A percentile compares a stretch with the other conserved stretches of the same genome.
Evolutionary conservation across 2,113 vertebrate species (phyloP).

Genomic region (Daubentonia madagascariensis): DNA sequence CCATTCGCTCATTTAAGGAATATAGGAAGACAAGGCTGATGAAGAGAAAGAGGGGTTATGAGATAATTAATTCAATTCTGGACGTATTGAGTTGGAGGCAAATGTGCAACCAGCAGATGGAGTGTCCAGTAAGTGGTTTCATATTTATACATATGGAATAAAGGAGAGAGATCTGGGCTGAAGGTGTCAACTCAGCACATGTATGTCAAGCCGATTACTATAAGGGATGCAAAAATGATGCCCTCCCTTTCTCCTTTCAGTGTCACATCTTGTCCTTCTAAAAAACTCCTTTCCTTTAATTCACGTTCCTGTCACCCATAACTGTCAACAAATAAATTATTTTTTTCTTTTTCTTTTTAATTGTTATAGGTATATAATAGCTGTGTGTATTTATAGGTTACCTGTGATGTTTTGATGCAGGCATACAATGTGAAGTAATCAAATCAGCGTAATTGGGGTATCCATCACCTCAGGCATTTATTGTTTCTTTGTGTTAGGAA

Average conservation of each 20-base stretch:
- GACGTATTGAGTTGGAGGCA: background rate
- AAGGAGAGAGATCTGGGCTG: background rate
- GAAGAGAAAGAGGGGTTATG: background rate
- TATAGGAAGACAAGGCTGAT: background rate
- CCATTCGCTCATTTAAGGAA: background rate
- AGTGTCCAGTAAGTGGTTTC: background rate
- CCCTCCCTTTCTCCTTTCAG: background rate
- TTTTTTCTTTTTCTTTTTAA: too few relatives aligned
- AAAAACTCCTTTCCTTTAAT: background rate
- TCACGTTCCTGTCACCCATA: background rate
- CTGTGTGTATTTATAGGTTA: too few relatives aligned
- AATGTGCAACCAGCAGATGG: background rate
- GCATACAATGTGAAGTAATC: too few relatives aligned
- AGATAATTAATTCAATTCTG: background rate
- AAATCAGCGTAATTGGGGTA: too few relatives aligned
- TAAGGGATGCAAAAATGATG: background rate
- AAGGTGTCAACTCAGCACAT: background rate
- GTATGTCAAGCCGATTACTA: background rate
- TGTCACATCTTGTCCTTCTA: background rate
- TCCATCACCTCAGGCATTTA: too few relatives aligned
- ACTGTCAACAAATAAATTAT: background rate
- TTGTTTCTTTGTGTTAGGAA: too few relatives aligned
- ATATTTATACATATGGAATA: background rate
- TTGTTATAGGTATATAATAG: too few relatives aligned
- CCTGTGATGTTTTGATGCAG: too few relatives aligned